A percentile compares a stretch with the other conserved stretches of the same genome.
Conservation (phyloP, 2,797 vertebrate species). For the Gouania willdenowi region DNA sequence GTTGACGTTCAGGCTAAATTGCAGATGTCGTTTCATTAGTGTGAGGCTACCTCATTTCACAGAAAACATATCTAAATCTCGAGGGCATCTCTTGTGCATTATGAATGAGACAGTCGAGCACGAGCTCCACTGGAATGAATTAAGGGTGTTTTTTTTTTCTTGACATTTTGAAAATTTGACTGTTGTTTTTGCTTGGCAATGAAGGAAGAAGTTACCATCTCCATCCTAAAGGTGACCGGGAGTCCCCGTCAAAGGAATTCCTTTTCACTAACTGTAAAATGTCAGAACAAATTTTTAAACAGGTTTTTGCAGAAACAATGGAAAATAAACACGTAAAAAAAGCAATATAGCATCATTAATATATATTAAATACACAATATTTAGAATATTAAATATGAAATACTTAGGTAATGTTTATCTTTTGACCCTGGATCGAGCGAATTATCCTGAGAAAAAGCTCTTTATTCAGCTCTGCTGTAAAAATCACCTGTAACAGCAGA, state of each 20-base stretch:
- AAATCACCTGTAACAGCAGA: conserved; percentile 49
- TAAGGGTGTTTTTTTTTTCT: conserved; percentile 52
- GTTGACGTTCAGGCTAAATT: conserved; percentile 53
- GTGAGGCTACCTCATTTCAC: conserved; percentile 50
- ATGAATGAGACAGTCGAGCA: conserved; percentile 52
- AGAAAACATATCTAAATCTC: conserved; percentile 58
- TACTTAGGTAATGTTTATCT: too few species aligned
- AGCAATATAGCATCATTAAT: conserved; percentile 35
- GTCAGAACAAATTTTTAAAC: conserved; percentile 8
- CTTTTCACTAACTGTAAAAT: conserved; percentile 22
- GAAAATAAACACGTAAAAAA: not conserved
- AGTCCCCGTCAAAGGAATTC: conserved; percentile 27
- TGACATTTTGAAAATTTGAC: conserved; percentile 64
- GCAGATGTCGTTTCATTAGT: conserved; percentile 65
- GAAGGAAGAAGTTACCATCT: conserved; percentile 14
- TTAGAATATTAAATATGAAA: too few species aligned
- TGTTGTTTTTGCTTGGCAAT: conserved; percentile 49
- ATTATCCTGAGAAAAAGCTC: too few species aligned
- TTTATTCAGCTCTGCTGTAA: too few species aligned
- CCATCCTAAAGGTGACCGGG: conserved; percentile 29
- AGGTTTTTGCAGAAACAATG: conserved; percentile 17
- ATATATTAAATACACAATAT: too few species aligned
- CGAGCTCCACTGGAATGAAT: conserved; percentile 48
- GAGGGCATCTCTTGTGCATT: conserved; percentile 51
- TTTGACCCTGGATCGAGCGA: too few species aligned